Conservation (phyloP, 1,140 invertebrate species). For the Drosophila nigrodunni region DNA sequence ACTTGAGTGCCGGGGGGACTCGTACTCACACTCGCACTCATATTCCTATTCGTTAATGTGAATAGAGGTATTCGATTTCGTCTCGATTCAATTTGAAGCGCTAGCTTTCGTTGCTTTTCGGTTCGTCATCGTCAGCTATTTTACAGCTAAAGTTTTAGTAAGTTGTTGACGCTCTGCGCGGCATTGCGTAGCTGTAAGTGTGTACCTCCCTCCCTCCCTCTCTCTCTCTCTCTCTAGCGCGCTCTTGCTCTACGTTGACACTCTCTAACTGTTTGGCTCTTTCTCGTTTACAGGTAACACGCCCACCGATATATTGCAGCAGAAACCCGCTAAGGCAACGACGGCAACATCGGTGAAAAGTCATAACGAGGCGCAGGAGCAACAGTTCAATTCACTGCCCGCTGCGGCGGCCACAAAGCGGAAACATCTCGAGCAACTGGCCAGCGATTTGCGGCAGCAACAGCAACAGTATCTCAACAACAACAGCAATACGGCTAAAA, state of each 20-base stretch:
- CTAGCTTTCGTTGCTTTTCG: not conserved
- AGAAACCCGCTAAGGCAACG: conserved; percentile 77
- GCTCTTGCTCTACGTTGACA: not conserved
- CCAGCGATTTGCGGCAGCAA: conserved; percentile 55
- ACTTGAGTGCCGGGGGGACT: conserved; percentile 4
- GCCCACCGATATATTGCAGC: conserved; percentile 76
- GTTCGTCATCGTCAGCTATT: not conserved
- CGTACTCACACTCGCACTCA: conserved; percentile 9
- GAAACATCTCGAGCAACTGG: conserved; percentile 63
- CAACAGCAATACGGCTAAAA: conserved; percentile 54
- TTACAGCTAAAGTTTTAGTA: conserved; percentile 38
- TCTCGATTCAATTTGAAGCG: not conserved
- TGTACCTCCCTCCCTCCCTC: not conserved
- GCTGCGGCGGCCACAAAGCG: conserved; percentile 67
- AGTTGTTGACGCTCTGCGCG: conserved; percentile 18
- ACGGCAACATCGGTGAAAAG: conserved; percentile 63
- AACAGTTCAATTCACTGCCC: conserved; percentile 60
- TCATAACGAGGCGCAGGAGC: conserved; percentile 48
- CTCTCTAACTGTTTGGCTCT: not conserved
- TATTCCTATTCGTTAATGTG: not conserved
- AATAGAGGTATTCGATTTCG: not conserved
- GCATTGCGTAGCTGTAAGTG: conserved; percentile 2
- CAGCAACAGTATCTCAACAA: conserved; percentile 38
- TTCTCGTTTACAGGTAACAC: conserved; percentile 64
- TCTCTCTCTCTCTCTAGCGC: not conserved